phyloP scores from a whole-genome alignment of 2,797 vertebrate genomes.

The Propithecus perrieri region DNA sequence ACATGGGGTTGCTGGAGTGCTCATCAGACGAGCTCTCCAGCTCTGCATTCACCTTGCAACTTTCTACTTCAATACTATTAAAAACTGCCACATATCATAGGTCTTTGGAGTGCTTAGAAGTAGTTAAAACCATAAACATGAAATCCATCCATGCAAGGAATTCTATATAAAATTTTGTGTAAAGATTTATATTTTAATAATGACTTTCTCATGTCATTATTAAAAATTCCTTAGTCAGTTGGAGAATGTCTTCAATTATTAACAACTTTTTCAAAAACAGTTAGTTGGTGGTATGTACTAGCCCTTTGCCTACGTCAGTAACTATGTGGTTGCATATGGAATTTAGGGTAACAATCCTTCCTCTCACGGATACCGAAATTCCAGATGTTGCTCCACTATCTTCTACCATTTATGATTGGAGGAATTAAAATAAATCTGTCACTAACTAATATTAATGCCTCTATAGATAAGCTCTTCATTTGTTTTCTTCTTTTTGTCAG shows the following conservation, averaged over 20 bases:
- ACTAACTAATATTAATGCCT: background rate
- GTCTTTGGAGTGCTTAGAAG: background rate
- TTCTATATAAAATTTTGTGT: background rate
- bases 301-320: background rate
- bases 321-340: background rate
- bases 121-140: conserved; percentile 6
- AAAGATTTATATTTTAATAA: conserved; percentile 7
- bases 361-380: background rate
- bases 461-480: background rate
- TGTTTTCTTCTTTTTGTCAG: background rate
- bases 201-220: background rate
- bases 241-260: background rate
- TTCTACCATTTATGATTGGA: background rate
- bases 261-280: background rate
- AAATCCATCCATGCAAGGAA: background rate
- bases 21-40: background rate
- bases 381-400: background rate
- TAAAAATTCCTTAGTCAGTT: background rate
- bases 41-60: background rate
- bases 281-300: background rate
- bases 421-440: background rate
- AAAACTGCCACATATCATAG: background rate
- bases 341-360: background rate
- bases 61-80: background rate
- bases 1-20: background rate